Base-by-base conservation (phyloP, 2,888 invertebrate species). In the Macrosiphum euphorbiae region DNA sequence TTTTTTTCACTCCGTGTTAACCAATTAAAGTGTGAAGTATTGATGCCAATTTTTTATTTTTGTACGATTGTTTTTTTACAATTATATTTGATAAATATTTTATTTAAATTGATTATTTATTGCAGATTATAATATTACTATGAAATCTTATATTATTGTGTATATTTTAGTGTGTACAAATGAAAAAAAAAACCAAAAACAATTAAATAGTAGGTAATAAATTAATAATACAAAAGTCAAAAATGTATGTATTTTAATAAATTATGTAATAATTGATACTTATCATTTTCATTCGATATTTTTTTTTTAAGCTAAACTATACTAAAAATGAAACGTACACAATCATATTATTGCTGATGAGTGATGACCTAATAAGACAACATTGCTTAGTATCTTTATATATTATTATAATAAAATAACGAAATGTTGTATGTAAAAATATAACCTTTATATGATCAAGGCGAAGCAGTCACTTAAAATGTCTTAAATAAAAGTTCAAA, bases 11-110 rank as follows among this genome's bases (percentile, higher is more conserved):
- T 35, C 35, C 20, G 20, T 35, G 78, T 78, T 78, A 78, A 78
- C 20, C 35, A 78, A 78, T 78, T 35, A 78, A 78, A 78, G 35
- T 41, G 20, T 41, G 8, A 78, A 78, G 7, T 78, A 35, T 78
- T 35, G n/a, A 78, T 78, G 35, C 20, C 78, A 78, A n/a, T 78
- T 78, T 78, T 67, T 78, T 78, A 78, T 78, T 78, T 78, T 78
- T 78, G 78, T 78, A 78, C 35, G 20, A 78, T 78, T 78, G 78
- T 78, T 78, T 78, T 78, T 8, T 78, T 35, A 78, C 2, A 35
- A 78, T 78, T 41, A 35, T 35, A 78, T 35, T 16, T n/a, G 26
- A 78, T 78, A n/a, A 0, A 67, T n/a, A n/a, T 67, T n/a, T n/a
- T 67, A n/a, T 67, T 78, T 35, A 78, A 78, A 78, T 35, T 20